Evolutionary conservation across 2,113 vertebrate genomes (phyloP), one percentile per base, ranked within the genome.

Genomic region (Garra rufa): DNA sequence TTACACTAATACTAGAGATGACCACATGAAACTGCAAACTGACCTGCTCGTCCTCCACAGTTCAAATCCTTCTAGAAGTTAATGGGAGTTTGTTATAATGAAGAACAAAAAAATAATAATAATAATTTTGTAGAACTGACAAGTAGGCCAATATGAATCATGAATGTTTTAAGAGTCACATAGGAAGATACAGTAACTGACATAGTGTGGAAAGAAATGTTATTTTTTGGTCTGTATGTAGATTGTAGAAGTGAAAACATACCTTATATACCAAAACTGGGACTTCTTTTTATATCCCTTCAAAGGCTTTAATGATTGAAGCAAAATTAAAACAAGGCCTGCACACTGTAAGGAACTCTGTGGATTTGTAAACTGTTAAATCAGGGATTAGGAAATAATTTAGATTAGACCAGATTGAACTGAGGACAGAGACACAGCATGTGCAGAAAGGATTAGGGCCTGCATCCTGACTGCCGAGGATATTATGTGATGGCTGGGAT

Each of bases 401-500:
- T 43, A 81, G 61, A 67, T 81, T 50, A 70, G 43, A 34, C 57
- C 61, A 81, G 46, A 55, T 41, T 82, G 46, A 70, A 77, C 9
- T 75, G 44, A 50, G 73, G 26, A 65, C 43, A 4, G 43, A 48
- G 19, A 38, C 63, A 81, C 28, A 30, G 30, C 78, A 67, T 52
- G 65, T 82, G 65, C 65, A 38, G 63, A 50, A 70, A 52, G 65
- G 65, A 70, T 82, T 82, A 70, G 0, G 21, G 61, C 30, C 44
- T 30, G 43, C 8, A 10, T 9, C 80, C 80, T 52, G 65, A 70
- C 3, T 10, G 77, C 24, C 38, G 21, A 17, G 4, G n/a, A 65
- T 79, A 63, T 79, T 11, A 17, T 24, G 38, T 26, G 41, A 65
- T 10, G 24, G 38, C 41, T 28, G 28, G 11, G 65, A 80, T 34